These are phyloP conservation scores for Sebastes schlegelii DNA, from an alignment of 2,113 vertebrate genomes.

Conservation along the genomic window DNA sequence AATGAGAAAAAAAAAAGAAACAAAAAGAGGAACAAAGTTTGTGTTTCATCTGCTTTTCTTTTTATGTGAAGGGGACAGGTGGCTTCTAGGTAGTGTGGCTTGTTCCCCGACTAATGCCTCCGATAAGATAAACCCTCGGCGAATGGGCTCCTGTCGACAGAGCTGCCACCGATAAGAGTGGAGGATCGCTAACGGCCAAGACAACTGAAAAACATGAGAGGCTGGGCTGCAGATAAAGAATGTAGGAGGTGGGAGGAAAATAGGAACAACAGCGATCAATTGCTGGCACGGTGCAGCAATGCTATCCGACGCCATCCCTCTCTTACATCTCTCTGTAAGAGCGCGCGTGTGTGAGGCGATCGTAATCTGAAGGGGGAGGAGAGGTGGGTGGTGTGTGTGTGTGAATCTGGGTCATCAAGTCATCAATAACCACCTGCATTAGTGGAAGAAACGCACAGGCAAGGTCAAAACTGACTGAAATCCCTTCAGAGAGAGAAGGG, in stretches of 20 bases:
- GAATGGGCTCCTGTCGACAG: constrained; percentile 64
- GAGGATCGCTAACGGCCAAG: constrained; percentile 62
- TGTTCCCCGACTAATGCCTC: constrained; percentile 63
- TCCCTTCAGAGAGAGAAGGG: constrained; percentile 27
- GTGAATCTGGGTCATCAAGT: constrained; percentile 58
- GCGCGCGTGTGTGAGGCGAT: constrained; percentile 45
- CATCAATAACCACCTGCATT: constrained; percentile 67
- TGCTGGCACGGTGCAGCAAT: constrained; percentile 54
- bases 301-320: constrained; percentile 60
- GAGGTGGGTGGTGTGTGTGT: constrained; percentile 40
- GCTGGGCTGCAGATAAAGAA: constrained; percentile 68
- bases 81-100: constrained; percentile 34
- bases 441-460: constrained; percentile 48
- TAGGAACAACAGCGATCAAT: constrained; percentile 74
- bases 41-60: constrained; percentile 7
- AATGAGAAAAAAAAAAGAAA: background rate
- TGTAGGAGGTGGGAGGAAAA: constrained; percentile 69
- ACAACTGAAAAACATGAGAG: constrained; percentile 64
- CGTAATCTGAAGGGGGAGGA: constrained; percentile 52
- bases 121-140: constrained; percentile 74
- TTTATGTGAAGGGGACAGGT: constrained; percentile 25
- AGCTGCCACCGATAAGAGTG: constrained; percentile 76
- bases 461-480: constrained; percentile 67
- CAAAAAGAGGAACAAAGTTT: background rate
- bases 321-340: constrained; percentile 51